Evolutionary conservation across 2,888 invertebrate genomes (phyloP).

Genomic region (Drosophila fulvimacula): DNA sequence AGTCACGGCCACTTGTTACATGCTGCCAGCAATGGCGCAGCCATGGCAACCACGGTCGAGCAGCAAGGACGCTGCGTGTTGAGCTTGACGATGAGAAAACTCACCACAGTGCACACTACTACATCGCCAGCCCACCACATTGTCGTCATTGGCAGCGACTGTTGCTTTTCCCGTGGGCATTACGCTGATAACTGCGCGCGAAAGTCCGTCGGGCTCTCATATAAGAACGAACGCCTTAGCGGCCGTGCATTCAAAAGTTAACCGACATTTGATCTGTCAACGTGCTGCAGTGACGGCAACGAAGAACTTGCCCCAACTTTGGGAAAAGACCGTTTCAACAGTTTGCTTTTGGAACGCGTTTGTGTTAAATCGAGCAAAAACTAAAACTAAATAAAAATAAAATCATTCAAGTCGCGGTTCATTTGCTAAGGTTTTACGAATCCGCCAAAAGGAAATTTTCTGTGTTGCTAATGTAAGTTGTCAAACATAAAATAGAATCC

Average conservation of each 20-base stretch:
- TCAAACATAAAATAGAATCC: not conserved
- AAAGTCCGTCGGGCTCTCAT: constrained; percentile 57
- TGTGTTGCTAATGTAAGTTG: constrained; percentile 32
- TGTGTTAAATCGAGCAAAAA: constrained; percentile 10
- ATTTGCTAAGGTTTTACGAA: not conserved
- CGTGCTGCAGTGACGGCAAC: constrained; percentile 58
- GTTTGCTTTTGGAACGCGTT: constrained; percentile 11
- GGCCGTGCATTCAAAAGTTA: constrained; percentile 82
- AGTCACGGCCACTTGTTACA: constrained; percentile 73
- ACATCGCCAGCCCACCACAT: constrained; percentile 14
- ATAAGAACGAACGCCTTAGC: constrained; percentile 78
- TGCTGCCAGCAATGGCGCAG: constrained; percentile 21
- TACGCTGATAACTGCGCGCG: constrained; percentile 59
- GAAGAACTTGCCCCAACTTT: constrained; percentile 6
- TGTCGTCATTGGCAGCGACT: constrained; percentile 59
- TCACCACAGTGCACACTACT: constrained; percentile 51
- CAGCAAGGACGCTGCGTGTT: constrained; percentile 41
- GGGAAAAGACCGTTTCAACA: constrained; percentile 17
- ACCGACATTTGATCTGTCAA: constrained; percentile 83
- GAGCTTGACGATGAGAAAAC: constrained; percentile 32
- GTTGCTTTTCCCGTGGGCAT: constrained; percentile 60
- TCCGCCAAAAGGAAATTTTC: not conserved
- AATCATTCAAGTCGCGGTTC: not conserved
- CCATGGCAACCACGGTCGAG: constrained; percentile 10
- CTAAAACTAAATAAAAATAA: not conserved